Percentiles rank a stretch among this genome's conserved stretches.
Evolutionary conservation across 2,888 invertebrate species (phyloP).

Genomic region (Sympetrum striolatum): DNA sequence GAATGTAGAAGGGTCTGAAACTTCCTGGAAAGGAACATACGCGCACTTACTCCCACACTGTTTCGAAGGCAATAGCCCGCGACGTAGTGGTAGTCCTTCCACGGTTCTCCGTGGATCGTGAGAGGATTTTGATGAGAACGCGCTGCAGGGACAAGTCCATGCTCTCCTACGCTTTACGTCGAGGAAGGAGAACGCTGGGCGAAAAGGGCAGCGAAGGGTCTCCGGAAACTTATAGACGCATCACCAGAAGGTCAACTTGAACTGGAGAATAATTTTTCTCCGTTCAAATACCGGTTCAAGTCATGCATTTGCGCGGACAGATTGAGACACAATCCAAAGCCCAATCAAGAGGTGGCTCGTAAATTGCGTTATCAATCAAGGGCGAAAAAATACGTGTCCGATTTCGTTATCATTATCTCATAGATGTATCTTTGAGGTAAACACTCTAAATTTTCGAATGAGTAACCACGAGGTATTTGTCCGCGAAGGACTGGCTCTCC

Average conservation of each 20-base stretch:
- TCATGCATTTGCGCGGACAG: neutral
- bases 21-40: too few species aligned
- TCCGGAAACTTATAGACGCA: neutral
- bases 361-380: too few species aligned
- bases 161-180: neutral
- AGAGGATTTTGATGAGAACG: neutral
- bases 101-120: neutral
- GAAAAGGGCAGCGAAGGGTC: neutral
- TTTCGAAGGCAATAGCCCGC: neutral
- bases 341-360: too few species aligned
- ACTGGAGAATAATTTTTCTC: neutral
- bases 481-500: too few species aligned
- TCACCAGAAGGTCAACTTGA: neutral
- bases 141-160: neutral
- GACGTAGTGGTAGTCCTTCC: neutral
- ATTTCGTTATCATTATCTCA: too few species aligned
- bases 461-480: too few species aligned
- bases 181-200: neutral
- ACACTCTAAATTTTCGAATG: too few species aligned
- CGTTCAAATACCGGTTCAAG: neutral
- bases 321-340: too few species aligned
- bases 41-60: neutral
- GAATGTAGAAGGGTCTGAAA: too few species aligned
- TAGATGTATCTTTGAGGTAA: too few species aligned
- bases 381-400: too few species aligned